Conservation (phyloP, 2,113 vertebrate species). For the Epinephelus cyanopodus region DNA sequence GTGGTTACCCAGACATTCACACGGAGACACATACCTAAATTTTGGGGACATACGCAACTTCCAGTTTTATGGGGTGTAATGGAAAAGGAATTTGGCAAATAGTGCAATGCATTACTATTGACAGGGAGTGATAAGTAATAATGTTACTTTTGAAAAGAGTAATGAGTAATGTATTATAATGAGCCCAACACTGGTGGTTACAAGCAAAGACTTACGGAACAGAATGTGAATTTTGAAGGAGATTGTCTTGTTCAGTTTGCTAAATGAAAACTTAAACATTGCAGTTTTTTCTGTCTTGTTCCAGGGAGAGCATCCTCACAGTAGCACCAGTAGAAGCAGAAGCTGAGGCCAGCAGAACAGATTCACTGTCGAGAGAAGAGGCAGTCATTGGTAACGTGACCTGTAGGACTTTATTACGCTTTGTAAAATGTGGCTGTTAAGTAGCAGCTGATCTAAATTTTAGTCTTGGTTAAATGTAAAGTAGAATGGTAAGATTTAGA, state of each 20-base stretch:
- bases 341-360: slow-evolving; percentile 39
- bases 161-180: too few relatives aligned
- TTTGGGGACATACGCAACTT: too few relatives aligned
- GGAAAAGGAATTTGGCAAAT: too few relatives aligned
- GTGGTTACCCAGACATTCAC: too few relatives aligned
- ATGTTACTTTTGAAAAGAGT: too few relatives aligned
- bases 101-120: too few relatives aligned
- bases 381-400: slow-evolving; percentile 73
- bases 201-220: neutral
- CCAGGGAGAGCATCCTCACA: slow-evolving; percentile 66
- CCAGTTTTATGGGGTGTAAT: too few relatives aligned
- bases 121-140: too few relatives aligned
- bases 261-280: neutral
- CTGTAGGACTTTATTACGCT: neutral
- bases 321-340: slow-evolving; percentile 48
- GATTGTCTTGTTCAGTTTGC: neutral
- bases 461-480: neutral
- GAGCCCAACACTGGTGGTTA: too few relatives aligned
- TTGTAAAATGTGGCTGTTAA: neutral
- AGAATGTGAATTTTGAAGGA: neutral
- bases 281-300: neutral
- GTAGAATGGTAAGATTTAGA: neutral
- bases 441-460: neutral
- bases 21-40: too few relatives aligned
- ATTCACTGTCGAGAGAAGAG: slow-evolving; percentile 66